phyloP scores from a whole-genome alignment of 2,113 vertebrate species.

The Corydoras sp. region DNA sequence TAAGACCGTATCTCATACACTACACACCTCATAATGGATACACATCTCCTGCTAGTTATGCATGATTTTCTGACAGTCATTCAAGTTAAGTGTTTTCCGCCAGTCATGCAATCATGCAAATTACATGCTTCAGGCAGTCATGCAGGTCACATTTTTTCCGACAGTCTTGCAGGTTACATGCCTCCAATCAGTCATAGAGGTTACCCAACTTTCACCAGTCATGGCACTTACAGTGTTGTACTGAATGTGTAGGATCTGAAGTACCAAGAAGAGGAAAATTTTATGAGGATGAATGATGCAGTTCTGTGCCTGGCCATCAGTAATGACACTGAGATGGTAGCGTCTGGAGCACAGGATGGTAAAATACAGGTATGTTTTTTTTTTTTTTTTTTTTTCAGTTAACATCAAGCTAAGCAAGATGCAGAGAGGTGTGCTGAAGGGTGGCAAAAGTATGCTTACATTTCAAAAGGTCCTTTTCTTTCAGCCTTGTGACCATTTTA shows the following conservation, averaged over 20 bases:
- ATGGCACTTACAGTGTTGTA: neutral
- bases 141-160: no score
- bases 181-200: no score
- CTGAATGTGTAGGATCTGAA: conserved; percentile 79
- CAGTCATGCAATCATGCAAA: no score
- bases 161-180: no score
- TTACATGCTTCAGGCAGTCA: no score
- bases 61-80: no score
- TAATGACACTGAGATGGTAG: conserved; percentile 93
- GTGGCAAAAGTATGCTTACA: neutral
- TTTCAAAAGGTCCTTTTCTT: no score
- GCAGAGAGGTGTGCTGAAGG: neutral
- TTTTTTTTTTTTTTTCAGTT: neutral
- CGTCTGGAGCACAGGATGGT: conserved; percentile 91
- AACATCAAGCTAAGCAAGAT: neutral
- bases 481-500: no score
- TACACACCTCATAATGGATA: neutral
- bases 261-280: conserved; percentile 95
- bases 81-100: no score
- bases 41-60: no score
- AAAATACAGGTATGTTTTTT: conserved; percentile 85
- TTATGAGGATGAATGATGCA: conserved; percentile 98
- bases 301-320: conserved; percentile 96
- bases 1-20: neutral
- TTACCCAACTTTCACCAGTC: no score